Evolutionary conservation across 2,797 vertebrate species (phyloP).

Genomic region (Philypnodon macrostomus): DNA sequence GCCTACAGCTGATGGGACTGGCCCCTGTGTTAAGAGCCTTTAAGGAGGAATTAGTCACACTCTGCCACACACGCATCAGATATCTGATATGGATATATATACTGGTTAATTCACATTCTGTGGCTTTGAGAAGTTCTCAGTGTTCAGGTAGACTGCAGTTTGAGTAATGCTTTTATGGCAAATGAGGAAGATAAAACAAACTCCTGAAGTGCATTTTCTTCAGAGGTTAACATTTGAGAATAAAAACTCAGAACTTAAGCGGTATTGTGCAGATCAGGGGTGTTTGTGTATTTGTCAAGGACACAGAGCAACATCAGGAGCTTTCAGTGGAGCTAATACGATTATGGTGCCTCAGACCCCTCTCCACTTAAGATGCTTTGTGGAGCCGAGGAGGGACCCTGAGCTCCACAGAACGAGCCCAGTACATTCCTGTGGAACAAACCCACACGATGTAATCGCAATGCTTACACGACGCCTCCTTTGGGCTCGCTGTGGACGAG

Average conservation of each 20-base stretch:
- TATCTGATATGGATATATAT: conserved; percentile 43
- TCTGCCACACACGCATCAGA: conserved; percentile 56
- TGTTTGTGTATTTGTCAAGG: conserved; percentile 66
- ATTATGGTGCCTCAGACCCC: conserved; percentile 77
- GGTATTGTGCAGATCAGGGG: conserved; percentile 20
- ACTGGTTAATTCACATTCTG: conserved; percentile 41
- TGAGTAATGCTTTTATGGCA: too few species aligned
- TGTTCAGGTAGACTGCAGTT: too few species aligned
- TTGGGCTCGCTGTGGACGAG: conserved; percentile 67
- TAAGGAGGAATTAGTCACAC: conserved; percentile 71
- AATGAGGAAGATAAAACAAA: not conserved
- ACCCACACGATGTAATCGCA: conserved; percentile 80
- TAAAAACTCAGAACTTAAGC: conserved; percentile 4
- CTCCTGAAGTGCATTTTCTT: not conserved
- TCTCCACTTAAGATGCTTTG: conserved; percentile 73
- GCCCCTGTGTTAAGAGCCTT: conserved; percentile 61
- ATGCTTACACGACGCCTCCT: conserved; percentile 76
- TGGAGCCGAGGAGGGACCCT: conserved; percentile 63
- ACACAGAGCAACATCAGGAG: conserved; percentile 57
- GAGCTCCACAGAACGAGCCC: conserved; percentile 63
- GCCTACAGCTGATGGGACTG: conserved; percentile 61
- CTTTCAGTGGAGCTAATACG: conserved; percentile 74
- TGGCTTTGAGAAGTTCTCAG: conserved; percentile 29
- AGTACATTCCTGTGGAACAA: conserved; percentile 78
- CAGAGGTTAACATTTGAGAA: conserved; percentile 4